phyloP scores from a whole-genome alignment of 2,888 invertebrate genomes.

The Dyspetes luteomarginatus region DNA sequence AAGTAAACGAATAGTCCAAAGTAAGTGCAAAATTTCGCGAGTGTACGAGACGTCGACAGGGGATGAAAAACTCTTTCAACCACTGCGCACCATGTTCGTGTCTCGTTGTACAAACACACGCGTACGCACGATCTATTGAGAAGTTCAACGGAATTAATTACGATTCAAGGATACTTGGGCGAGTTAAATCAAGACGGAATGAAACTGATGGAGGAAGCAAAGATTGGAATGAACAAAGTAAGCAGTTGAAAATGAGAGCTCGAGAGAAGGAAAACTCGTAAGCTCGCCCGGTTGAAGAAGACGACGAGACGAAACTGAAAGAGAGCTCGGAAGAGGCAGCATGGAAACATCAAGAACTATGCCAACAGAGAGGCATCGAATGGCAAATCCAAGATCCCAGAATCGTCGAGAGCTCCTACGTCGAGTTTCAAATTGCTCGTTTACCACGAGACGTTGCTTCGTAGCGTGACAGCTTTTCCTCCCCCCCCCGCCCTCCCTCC shows the following conservation, averaged over 20 bases:
- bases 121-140: constrained; percentile 3
- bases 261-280: constrained; percentile 5
- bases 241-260: constrained; percentile 1
- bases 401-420: constrained; percentile 3
- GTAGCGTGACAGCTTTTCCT: constrained; percentile 4
- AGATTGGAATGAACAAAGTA: background rate
- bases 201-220: constrained; percentile 8
- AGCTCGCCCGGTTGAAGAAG: constrained; percentile 24
- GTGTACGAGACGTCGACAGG: background rate
- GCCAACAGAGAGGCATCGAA: constrained; percentile 44
- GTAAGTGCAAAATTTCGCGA: constrained; percentile 13
- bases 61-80: constrained; percentile 19
- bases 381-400: constrained; percentile 26
- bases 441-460: constrained; percentile 17
- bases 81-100: background rate
- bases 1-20: background rate
- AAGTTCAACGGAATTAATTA: constrained; percentile 40
- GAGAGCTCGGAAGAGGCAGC: constrained; percentile 27
- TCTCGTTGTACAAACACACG: background rate
- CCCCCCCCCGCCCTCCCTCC: background rate
- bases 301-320: constrained; percentile 6
- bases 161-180: constrained; percentile 40
- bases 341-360: constrained; percentile 9
- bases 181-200: constrained; percentile 36
- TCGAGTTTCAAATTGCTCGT: constrained; percentile 51